Evolutionary conservation across 2,888 invertebrate species (phyloP).

Genomic region (Pinctada fucata): DNA sequence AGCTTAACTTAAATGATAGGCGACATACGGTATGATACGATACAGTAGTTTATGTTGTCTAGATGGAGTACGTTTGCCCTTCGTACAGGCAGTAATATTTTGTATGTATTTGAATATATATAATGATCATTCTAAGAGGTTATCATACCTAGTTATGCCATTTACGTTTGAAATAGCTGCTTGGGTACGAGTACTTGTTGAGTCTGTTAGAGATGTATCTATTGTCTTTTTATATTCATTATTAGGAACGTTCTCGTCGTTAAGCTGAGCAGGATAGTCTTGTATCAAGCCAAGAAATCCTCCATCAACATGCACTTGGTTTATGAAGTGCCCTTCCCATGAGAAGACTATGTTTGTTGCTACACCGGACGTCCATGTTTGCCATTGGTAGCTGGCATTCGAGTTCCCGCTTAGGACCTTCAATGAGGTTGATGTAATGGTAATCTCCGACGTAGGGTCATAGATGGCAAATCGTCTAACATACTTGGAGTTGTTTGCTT

Average conservation of each 20-base stretch:
- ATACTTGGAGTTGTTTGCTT: slow-evolving; percentile 57
- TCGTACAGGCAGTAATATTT: no score
- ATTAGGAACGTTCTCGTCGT: not conserved
- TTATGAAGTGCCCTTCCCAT: slow-evolving; percentile 50
- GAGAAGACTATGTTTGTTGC: slow-evolving; percentile 29
- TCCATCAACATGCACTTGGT: slow-evolving; percentile 46
- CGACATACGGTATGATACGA: no score
- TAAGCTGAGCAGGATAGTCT: slow-evolving; percentile 42
- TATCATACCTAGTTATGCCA: slow-evolving; percentile 41
- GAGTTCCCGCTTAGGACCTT: slow-evolving; percentile 41
- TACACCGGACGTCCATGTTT: slow-evolving; percentile 24
- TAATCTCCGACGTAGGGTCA: slow-evolving; percentile 46
- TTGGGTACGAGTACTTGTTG: slow-evolving; percentile 37
- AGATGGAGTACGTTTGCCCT: no score
- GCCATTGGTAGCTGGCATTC: slow-evolving; percentile 52
- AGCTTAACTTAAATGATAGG: no score
- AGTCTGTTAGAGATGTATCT: slow-evolving; percentile 25
- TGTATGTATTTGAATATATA: no score
- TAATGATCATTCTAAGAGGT: no score
- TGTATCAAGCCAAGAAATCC: slow-evolving; percentile 42
- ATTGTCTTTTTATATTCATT: slow-evolving; percentile 25
- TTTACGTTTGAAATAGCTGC: slow-evolving; percentile 35
- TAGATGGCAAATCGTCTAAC: slow-evolving; percentile 50
- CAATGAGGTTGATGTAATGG: slow-evolving; percentile 27
- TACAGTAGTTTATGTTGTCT: no score